phyloP scores from a whole-genome alignment of 1,140 invertebrate species.

The Carcinoscorpius rotundicauda region DNA sequence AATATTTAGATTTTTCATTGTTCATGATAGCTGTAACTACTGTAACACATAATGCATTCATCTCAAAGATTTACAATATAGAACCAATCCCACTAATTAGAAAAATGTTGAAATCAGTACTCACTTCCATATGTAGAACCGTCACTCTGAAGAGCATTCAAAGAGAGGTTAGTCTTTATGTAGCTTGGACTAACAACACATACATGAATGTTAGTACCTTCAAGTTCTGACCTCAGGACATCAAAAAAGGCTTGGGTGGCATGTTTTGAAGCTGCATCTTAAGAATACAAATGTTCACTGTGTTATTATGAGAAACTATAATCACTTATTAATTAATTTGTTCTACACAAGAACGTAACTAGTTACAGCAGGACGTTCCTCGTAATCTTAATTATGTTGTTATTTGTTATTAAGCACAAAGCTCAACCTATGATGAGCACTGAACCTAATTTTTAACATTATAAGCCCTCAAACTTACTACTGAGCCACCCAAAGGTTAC shows the following conservation, averaged over 20 bases:
- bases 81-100: background rate
- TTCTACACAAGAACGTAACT: no score
- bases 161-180: constrained; percentile 70
- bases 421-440: no score
- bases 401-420: no score
- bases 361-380: no score
- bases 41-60: background rate
- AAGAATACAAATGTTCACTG: constrained; percentile 32
- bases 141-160: constrained; percentile 70
- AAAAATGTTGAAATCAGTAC: background rate
- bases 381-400: no score
- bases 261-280: constrained; percentile 87
- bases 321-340: no score
- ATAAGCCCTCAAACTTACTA: no score
- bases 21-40: background rate
- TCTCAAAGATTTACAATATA: background rate
- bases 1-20: background rate
- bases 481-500: no score
- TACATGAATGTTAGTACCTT: constrained; percentile 57
- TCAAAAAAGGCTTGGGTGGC: constrained; percentile 81
- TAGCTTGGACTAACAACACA: constrained; percentile 78
- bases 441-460: no score
- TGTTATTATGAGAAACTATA: no score
- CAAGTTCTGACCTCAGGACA: constrained; percentile 64
- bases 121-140: constrained; percentile 65